phyloP scores from a whole-genome alignment of 64 coral and sea anemone genomes.

The Montipora cactus region DNA sequence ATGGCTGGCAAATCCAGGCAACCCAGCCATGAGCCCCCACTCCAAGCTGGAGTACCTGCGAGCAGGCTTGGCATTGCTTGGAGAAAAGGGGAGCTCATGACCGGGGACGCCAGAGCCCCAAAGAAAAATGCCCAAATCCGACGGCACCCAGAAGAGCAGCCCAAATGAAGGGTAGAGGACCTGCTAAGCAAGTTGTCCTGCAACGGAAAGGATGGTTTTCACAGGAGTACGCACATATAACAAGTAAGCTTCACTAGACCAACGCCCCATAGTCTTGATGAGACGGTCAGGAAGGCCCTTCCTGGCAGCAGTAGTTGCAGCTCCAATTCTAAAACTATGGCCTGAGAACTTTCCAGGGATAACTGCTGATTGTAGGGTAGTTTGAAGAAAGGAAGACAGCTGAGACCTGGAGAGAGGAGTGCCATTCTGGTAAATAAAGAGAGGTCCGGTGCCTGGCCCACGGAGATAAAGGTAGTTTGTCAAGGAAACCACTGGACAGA shows the following conservation, averaged over 20 bases:
- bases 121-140: background rate
- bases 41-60: background rate
- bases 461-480: background rate
- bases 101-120: background rate
- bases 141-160: background rate
- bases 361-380: no score
- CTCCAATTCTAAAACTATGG: no score
- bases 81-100: background rate
- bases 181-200: background rate
- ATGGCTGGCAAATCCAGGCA: no score
- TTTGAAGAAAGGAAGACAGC: no score
- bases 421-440: no score
- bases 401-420: no score
- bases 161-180: background rate
- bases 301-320: no score
- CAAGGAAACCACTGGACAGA: constrained; percentile 19
- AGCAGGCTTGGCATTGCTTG: background rate
- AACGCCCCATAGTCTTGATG: no score
- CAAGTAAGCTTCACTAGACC: background rate
- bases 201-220: background rate
- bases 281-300: no score
- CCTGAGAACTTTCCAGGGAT: no score
- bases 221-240: constrained; percentile 6
- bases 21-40: background rate
- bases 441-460: background rate